These are phyloP conservation scores for Ellobius talpinus DNA, from an alignment of 2,113 vertebrate species.

Conservation along the genomic window DNA sequence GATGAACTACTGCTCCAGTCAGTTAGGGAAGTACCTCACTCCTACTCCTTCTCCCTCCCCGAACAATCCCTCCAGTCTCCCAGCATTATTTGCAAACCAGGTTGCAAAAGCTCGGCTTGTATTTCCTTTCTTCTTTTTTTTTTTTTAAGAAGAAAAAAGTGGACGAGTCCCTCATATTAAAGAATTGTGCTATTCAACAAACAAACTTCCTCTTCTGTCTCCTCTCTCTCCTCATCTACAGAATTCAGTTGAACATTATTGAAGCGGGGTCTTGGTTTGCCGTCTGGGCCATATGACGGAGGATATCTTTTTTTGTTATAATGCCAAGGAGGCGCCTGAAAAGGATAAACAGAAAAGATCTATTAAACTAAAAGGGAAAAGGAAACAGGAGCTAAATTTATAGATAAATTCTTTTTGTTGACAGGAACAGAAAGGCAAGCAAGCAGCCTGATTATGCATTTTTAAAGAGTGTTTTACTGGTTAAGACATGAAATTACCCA, in stretches of 20 bases:
- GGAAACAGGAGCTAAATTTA: slow-evolving; percentile 64
- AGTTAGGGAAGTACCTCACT: slow-evolving; percentile 57
- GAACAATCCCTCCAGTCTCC: slow-evolving; percentile 80
- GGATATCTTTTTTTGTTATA: slow-evolving; percentile 99
- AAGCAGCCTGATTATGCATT: slow-evolving; percentile 83
- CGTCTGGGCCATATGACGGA: slow-evolving; percentile 99
- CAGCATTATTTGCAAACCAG: slow-evolving; percentile 77
- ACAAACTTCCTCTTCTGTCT: slow-evolving; percentile 91
- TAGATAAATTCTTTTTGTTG: slow-evolving; percentile 86
- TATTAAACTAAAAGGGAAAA: slow-evolving; percentile 81
- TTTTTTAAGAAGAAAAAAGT: slow-evolving; percentile 47
- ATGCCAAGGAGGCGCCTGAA: slow-evolving; percentile 99
- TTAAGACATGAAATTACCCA: slow-evolving; percentile 70
- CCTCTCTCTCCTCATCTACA: slow-evolving; percentile 89
- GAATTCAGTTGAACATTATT: slow-evolving; percentile 99
- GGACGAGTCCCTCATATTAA: slow-evolving; percentile 86
- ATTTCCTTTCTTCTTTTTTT: slow-evolving; percentile 20
- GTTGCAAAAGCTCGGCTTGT: slow-evolving; percentile 77
- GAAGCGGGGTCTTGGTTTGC: slow-evolving; percentile 98
- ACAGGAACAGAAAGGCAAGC: slow-evolving; percentile 85
- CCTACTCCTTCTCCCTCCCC: slow-evolving; percentile 66
- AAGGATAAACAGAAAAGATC: slow-evolving; percentile 84
- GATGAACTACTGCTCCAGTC: slow-evolving; percentile 58
- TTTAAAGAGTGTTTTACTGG: slow-evolving; percentile 79
- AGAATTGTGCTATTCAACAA: slow-evolving; percentile 94